Evolutionary conservation across 2,113 vertebrate species (phyloP), one percentile per base, ranked within the genome.

Genomic region (Crotophaga sulcirostris): DNA sequence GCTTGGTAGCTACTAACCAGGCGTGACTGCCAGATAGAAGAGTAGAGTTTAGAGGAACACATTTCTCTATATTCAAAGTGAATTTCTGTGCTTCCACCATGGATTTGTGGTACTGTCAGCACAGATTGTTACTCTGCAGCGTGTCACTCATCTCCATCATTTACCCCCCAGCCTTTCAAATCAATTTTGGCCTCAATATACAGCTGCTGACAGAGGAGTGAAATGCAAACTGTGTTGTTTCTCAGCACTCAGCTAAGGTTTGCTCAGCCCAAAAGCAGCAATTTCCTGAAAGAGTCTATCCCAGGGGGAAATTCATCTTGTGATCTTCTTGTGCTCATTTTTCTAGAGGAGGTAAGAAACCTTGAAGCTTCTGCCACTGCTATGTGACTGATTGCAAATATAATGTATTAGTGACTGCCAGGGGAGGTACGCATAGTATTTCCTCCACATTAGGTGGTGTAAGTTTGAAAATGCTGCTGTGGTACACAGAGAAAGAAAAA

Each of bases 81-180:
- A 45, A 38, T 51, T 69, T 83, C 36, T 8, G 55, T 38, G 10
- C 7, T 91, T 16, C 38, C 54, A 51, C 19, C 33, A 38, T 29
- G 51, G 10, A 59, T 93, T 79, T 64, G 54, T 69, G 45, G 78
- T 60, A 40, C 62, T 40, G 49, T 44, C 31, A 3, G 5, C 29
- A 20, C 1, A 25, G 44, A 5, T 7, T 2, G 31, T 63, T 76
- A 28, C 44, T 75, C 44, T 79, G 24, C 0, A 0, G 9, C 8
- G 13, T 78, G 33, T 51, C 10, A 6, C 19, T 79, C 34, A 44
- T 76, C 36, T 83, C 44, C 3, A 7, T 40, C 4, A 1, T 80
- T 72, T 42, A 24, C 17, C 24, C 78, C 44, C n/a, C 40, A 88
- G 34, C 0, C 3, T 84, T 89, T n/a, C 62, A 63, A 24, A 66